phyloP scores from a whole-genome alignment of 2,113 vertebrate species.

The Pao palembangensis region DNA sequence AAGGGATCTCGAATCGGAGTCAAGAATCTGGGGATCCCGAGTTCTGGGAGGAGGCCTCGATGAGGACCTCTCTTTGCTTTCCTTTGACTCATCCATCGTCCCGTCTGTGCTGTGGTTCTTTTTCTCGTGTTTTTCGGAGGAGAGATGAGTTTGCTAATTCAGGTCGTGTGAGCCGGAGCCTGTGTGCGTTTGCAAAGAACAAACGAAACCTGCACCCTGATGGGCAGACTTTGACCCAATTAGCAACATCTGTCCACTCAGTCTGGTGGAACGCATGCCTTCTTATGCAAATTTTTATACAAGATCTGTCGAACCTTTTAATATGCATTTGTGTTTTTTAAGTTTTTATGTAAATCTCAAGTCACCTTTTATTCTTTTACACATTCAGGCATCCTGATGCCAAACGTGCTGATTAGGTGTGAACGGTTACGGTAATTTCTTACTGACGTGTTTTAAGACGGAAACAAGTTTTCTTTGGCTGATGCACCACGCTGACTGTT shows the following conservation, averaged over 20 bases:
- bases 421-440: conserved; percentile 10
- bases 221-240: conserved; percentile 25
- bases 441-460: conserved; percentile 17
- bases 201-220: conserved; percentile 41
- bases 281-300: conserved; percentile 79
- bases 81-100: conserved; percentile 15
- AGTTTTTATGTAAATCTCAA: conserved; percentile 51
- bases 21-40: background rate
- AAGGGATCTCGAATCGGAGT: background rate
- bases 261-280: conserved; percentile 58
- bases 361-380: conserved; percentile 55
- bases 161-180: conserved; percentile 44
- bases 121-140: conserved; percentile 21
- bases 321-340: conserved; percentile 66
- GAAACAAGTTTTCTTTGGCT: conserved; percentile 29
- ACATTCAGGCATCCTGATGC: conserved; percentile 43
- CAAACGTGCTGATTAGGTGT: conserved; percentile 4
- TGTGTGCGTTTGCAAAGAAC: conserved; percentile 41
- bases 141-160: conserved; percentile 43
- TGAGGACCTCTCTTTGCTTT: conserved; percentile 8
- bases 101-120: conserved; percentile 22
- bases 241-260: conserved; percentile 41
- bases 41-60: background rate
- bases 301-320: conserved; percentile 58
- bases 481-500: conserved; percentile 47